Conservation (phyloP, 2,888 invertebrate species). For the Papilio protenor region DNA sequence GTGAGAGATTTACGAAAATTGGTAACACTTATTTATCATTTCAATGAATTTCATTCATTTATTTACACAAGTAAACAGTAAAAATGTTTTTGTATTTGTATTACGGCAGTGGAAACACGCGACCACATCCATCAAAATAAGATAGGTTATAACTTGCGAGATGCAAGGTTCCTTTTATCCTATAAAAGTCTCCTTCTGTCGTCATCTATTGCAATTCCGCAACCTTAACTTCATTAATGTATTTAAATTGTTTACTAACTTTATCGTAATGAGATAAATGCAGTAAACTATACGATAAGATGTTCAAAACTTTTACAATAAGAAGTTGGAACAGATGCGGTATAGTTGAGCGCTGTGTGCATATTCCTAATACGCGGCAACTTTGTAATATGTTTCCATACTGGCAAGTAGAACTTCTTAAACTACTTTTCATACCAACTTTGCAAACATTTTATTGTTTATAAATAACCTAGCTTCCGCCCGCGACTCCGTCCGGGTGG, state of each 20-base stretch:
- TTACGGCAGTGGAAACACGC: too few relatives aligned
- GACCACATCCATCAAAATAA: too few relatives aligned
- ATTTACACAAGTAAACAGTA: neutral
- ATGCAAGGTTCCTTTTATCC: too few relatives aligned
- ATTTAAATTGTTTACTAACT: neutral
- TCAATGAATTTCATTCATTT: conserved; percentile 6
- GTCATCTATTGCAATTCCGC: neutral
- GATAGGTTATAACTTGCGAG: too few relatives aligned
- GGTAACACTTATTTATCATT: conserved; percentile 29
- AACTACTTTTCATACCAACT: neutral
- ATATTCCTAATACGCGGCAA: conserved; percentile 9
- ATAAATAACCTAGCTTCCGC: neutral
- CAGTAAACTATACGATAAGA: conserved; percentile 6
- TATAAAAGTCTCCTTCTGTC: neutral
- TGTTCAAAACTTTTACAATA: conserved; percentile 12
- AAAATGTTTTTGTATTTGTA: too few relatives aligned
- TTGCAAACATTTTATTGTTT: neutral
- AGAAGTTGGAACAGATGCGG: conserved; percentile 21
- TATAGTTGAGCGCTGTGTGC: conserved; percentile 17
- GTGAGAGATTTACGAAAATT: conserved; percentile 48
- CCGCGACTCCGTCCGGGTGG: too few relatives aligned
- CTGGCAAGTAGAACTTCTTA: neutral
- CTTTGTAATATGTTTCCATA: conserved; percentile 17
- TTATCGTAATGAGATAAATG: conserved; percentile 3
- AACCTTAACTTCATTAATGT: neutral